Conservation (phyloP, 2,888 invertebrate species). For the Cataglyphis rosenhaueri region DNA sequence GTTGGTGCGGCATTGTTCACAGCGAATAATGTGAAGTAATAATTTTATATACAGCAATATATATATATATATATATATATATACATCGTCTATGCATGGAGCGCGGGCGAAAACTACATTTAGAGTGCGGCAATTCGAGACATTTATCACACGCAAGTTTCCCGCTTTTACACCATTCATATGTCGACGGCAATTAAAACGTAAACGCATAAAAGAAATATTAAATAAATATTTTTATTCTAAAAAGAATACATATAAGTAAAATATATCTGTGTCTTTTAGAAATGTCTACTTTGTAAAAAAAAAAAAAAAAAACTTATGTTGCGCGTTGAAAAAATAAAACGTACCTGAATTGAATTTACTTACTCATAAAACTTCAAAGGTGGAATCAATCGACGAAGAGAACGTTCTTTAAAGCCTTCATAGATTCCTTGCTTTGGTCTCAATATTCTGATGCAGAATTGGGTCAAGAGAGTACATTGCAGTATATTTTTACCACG, state of each 20-base stretch:
- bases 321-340: not conserved
- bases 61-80: not conserved
- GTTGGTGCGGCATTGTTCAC: conserved; percentile 12
- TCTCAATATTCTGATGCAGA: not conserved
- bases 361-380: conserved; percentile 44
- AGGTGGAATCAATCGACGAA: conserved; percentile 33
- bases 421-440: conserved; percentile 14
- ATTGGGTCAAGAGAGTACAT: not conserved
- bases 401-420: not conserved
- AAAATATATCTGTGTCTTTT: not conserved
- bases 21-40: conserved; percentile 15
- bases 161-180: conserved; percentile 7
- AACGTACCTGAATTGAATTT: conserved; percentile 13
- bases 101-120: not conserved
- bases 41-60: conserved; percentile 11
- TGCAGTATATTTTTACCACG: conserved; percentile 1
- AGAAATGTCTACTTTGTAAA: not conserved
- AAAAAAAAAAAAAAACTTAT: conserved; percentile 6
- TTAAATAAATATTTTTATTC: conserved; percentile 27
- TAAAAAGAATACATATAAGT: not conserved
- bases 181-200: conserved; percentile 34
- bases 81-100: not conserved
- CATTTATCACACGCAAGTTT: conserved; percentile 41
- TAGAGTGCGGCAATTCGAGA: not conserved
- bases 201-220: conserved; percentile 3